Evolutionary conservation across 2,113 vertebrate species (phyloP), one percentile per base, ranked within the genome.

Genomic region (Plecotus auritus): DNA sequence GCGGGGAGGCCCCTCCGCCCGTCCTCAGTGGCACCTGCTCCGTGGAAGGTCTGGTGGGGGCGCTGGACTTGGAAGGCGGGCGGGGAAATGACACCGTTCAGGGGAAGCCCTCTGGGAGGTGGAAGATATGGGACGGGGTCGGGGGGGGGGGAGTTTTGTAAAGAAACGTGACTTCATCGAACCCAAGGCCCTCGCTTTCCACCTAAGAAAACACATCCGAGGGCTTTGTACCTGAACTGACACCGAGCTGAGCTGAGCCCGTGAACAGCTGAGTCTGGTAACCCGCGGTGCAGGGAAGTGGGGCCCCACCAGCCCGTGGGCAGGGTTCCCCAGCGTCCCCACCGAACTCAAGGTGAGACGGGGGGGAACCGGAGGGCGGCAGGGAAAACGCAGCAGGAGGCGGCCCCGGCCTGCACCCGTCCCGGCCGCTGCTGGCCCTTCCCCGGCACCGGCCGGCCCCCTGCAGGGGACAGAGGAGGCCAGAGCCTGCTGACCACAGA

Each of bases 1-100:
- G 9, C 4, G 16, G 47, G 51, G n/a, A 28, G 26, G 18, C 3
- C 28, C 7, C 40, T 51, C 35, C 26, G 2, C 1, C 32, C 1
- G 16, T 42, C 69, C 4, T 45, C 51, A 0, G 0, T 0, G n/a
- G n/a, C 59, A n/a, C 4, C 23, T 1, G 0, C 7, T 2, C 1
- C 4, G 3, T 8, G 11, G 32, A 42, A 5, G 56, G 9, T 0
- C 2, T 0, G 0, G 30, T 0, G 22, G 72, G 5, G 4, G 4
- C 14, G 6, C 42, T 4, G 5, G n/a, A 45, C 49, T 40, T 7
- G 26, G 45, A 56, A 45, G 45, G 51, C 1, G 1, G 47, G 61
- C 1, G 0, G 18, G 22, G 11, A 17, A 13, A 35, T 0, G 13
- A 23, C 26, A 7, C 1, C 0, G 5, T 13, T 17, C 35, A 12